Evolutionary conservation across 2,888 invertebrate genomes (phyloP).

Genomic region (Ormyrus labotus): DNA sequence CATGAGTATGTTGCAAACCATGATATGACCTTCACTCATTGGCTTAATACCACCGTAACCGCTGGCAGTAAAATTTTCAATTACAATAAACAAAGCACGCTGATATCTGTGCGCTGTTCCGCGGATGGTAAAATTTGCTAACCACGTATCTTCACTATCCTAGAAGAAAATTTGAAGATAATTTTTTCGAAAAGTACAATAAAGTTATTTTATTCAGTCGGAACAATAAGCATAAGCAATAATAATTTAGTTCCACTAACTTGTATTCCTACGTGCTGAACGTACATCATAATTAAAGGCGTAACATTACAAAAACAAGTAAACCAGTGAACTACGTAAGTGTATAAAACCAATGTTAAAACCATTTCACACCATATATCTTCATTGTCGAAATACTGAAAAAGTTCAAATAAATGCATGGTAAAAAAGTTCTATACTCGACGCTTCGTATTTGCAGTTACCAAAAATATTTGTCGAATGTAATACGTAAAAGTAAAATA

Average conservation of each 20-base stretch:
- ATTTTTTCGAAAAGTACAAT: neutral
- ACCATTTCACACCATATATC: constrained; percentile 63
- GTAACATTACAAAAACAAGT: constrained; percentile 67
- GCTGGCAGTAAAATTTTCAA: constrained; percentile 67
- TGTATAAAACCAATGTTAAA: constrained; percentile 64
- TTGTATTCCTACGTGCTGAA: constrained; percentile 51
- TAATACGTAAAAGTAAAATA: constrained; percentile 65
- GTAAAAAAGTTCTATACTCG: constrained; percentile 18
- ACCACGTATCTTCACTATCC: constrained; percentile 63
- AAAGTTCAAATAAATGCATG: neutral
- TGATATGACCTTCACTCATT: constrained; percentile 60
- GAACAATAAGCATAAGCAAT: neutral
- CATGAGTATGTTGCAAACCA: constrained; percentile 67
- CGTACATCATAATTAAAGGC: constrained; percentile 64
- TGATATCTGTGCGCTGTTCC: constrained; percentile 58
- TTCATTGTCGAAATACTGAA: constrained; percentile 65
- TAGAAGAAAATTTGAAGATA: neutral
- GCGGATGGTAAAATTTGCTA: constrained; percentile 43
- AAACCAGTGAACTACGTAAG: constrained; percentile 69
- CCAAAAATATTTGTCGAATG: constrained; percentile 63
- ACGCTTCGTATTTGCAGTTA: constrained; percentile 53
- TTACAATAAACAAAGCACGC: constrained; percentile 67
- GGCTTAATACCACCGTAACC: constrained; percentile 67
- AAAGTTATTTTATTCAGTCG: too few relatives aligned
- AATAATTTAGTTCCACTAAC: constrained; percentile 51